These are phyloP conservation scores for Zoanthus solanderi DNA, from an alignment of 92 coral and sea anemone species.

Conservation along the genomic window DNA sequence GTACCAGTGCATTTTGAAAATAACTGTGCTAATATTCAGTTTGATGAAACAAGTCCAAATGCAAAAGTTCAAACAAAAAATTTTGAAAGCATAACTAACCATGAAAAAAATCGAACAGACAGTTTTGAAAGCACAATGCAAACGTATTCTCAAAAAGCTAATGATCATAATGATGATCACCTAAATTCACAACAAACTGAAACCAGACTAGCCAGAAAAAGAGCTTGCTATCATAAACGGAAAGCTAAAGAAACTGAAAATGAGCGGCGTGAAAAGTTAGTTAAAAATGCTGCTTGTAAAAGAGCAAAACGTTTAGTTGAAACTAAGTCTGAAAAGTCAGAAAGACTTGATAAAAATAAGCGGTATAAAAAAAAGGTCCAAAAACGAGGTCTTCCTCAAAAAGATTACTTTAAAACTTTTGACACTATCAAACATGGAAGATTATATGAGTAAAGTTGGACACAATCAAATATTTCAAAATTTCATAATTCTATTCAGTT, in stretches of 20 bases:
- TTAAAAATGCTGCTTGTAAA: constrained; percentile 9
- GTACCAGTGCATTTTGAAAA: constrained; percentile 6
- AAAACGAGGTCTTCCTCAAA: constrained; percentile 5
- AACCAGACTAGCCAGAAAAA: not conserved
- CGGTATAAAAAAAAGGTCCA: not conserved
- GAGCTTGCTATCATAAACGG: constrained; percentile 10
- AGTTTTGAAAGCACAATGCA: constrained; percentile 4
- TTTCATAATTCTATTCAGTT: constrained; percentile 4
- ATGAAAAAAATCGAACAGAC: constrained; percentile 2
- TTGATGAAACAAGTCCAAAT: not conserved
- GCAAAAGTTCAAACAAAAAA: not conserved
- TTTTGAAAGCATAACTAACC: not conserved
- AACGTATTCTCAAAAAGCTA: not conserved
- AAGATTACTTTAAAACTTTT: constrained; percentile 11
- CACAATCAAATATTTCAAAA: constrained; percentile 9
- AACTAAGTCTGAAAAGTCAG: not conserved
- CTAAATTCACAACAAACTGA: constrained; percentile 9
- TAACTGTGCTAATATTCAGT: constrained; percentile 12
- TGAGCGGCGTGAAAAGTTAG: constrained; percentile 10
- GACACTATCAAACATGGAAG: not conserved
- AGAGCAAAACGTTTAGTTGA: constrained; percentile 13
- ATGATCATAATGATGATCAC: constrained; percentile 1
- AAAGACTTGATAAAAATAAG: constrained; percentile 3
- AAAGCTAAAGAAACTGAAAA: constrained; percentile 5
- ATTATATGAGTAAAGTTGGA: constrained; percentile 3